phyloP scores from a whole-genome alignment of 30 jellyfish, hydroid and myxozoan species.

The Nemopilema nomurai region DNA sequence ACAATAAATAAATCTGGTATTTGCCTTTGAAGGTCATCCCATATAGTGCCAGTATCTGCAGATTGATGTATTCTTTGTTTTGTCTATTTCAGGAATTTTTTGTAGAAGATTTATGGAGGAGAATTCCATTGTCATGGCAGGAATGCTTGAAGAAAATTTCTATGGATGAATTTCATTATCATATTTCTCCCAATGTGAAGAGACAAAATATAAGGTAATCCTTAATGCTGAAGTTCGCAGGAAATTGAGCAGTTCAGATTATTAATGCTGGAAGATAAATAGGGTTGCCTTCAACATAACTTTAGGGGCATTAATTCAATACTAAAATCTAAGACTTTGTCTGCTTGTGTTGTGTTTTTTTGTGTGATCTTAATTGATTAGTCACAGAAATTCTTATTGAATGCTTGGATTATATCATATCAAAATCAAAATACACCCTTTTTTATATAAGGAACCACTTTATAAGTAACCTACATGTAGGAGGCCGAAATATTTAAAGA shows the following conservation, averaged over 20 bases:
- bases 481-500: too few species aligned
- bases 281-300: neutral
- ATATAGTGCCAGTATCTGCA: neutral
- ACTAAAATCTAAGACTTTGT: too few species aligned
- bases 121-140: constrained; percentile 69
- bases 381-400: too few species aligned
- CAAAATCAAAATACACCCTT: too few species aligned
- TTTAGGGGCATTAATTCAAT: too few species aligned
- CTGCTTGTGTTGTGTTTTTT: too few species aligned
- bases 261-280: neutral
- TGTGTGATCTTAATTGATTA: too few species aligned
- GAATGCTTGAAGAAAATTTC: constrained; percentile 46
- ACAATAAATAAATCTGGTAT: neutral
- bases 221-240: neutral
- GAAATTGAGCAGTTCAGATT: neutral
- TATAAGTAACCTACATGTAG: too few species aligned
- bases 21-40: neutral
- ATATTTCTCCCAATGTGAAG: constrained; percentile 3
- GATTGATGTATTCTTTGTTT: neutral
- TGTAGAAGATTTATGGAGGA: constrained; percentile 53
- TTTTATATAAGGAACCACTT: too few species aligned
- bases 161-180: constrained; percentile 53
- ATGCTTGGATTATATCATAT: too few species aligned
- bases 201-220: constrained; percentile 3
- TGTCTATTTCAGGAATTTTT: constrained; percentile 65